Evolutionary conservation across 2,888 invertebrate genomes (phyloP).

Genomic region (Agrypnus murinus): DNA sequence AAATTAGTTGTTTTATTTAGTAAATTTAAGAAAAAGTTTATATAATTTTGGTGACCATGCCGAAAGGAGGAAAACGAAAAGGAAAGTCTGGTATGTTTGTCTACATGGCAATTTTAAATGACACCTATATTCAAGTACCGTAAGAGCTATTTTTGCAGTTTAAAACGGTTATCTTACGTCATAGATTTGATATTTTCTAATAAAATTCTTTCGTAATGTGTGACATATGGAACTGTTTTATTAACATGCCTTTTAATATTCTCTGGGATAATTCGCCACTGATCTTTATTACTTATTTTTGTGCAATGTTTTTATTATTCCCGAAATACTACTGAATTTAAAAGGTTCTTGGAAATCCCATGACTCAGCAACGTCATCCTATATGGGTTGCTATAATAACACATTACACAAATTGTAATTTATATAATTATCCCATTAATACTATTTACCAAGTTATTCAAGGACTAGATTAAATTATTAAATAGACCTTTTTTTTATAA

Average conservation of each 20-base stretch:
- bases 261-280: background rate
- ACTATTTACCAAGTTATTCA: background rate
- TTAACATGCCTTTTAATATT: background rate
- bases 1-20: constrained; percentile 75
- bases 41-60: constrained; percentile 75
- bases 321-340: background rate
- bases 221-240: constrained; percentile 28
- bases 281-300: background rate
- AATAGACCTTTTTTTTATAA: background rate
- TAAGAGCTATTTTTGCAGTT: constrained; percentile 23
- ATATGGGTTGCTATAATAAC: constrained; percentile 8
- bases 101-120: constrained; percentile 17
- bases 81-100: constrained; percentile 80
- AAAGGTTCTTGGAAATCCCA: background rate
- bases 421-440: constrained; percentile 15
- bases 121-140: background rate
- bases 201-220: constrained; percentile 21
- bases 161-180: constrained; percentile 16
- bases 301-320: background rate
- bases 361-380: constrained; percentile 28
- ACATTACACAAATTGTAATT: background rate
- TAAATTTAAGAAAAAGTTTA: constrained; percentile 71
- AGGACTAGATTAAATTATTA: background rate
- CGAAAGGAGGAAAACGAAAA: constrained; percentile 86
- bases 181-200: constrained; percentile 1